Evolutionary conservation across 2,888 invertebrate species (phyloP), one percentile per base, ranked within the genome.

Genomic region (Leuctra nigra): DNA sequence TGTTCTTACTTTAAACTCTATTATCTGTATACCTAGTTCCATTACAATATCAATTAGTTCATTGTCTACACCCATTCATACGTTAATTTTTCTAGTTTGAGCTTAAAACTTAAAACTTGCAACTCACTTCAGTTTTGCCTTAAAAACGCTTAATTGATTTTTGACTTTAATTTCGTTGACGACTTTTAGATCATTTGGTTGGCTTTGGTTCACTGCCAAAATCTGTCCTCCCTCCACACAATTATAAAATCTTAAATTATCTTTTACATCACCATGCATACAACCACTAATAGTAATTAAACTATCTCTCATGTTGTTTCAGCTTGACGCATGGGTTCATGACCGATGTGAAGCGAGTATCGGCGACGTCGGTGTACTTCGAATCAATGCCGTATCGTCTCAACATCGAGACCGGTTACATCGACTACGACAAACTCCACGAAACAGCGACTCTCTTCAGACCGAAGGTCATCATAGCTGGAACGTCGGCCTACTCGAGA

Each of bases 371-470:
- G 1, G 70, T 79, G 36, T 81, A 75, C 67, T 81, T 81, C 70
- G 78, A 82, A 66, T 78, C 80, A 1, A 75, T 81, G 72, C 78
- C 80, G 22, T 81, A 81, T 69, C 76, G 76, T 64, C 65, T 77
- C 1, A 68, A 79, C 69, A 70, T 76, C 2, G 63, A 64, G 14
- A 78, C 79, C 11, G 80, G 79, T 9, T 65, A 76, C 3, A 79
- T 81, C 59, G 79, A 82, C 66, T 81, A 81, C 66, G 77, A 80
- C 60, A 67, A 70, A 62, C 67, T 82, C 24, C 70, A 72, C 54
- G 66, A 71, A 58, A 74, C 70, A 60, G 78, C 79, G 1, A 65
- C 67, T 39, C 70, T 78, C 23, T 81, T 79, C 68, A 69, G 75
- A 47, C 81, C 81, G 0, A 72, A 74, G 59, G 64, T 80, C 53